phyloP scores from a whole-genome alignment of 2,888 invertebrate species.

The Allolobophora icterica region DNA sequence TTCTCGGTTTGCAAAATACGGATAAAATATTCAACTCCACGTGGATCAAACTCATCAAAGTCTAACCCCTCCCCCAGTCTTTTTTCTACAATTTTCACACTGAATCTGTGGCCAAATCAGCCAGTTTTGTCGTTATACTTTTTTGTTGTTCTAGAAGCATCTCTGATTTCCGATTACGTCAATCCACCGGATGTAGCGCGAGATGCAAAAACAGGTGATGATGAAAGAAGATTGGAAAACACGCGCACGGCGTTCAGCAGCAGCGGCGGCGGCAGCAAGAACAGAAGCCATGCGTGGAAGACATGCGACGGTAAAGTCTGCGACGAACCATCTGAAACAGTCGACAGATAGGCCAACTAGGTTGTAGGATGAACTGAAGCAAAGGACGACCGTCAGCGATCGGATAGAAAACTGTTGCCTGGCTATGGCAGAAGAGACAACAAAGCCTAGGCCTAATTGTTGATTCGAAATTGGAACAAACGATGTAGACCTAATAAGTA shows the following conservation, averaged over 20 bases:
- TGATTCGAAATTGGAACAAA: not conserved
- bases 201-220: not conserved
- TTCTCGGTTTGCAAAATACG: too few species aligned
- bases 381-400: not conserved
- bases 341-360: not conserved
- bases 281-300: not conserved
- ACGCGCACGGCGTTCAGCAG: not conserved
- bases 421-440: not conserved
- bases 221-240: not conserved
- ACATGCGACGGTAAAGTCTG: not conserved
- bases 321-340: not conserved
- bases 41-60: too few species aligned
- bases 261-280: not conserved
- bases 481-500: not conserved
- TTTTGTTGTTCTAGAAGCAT: not conserved
- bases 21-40: too few species aligned
- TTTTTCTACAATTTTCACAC: too few species aligned
- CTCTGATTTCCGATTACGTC: not conserved
- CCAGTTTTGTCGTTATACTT: not conserved
- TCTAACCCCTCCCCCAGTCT: too few species aligned
- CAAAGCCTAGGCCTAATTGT: not conserved
- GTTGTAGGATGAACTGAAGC: not conserved
- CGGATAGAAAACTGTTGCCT: not conserved
- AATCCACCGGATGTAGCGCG: not conserved
- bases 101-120: not conserved